A percentile compares a stretch with the other conserved stretches of the same genome.
Conservation (phyloP, 2,113 vertebrate genomes). For the Todiramphus saurophagus region DNA sequence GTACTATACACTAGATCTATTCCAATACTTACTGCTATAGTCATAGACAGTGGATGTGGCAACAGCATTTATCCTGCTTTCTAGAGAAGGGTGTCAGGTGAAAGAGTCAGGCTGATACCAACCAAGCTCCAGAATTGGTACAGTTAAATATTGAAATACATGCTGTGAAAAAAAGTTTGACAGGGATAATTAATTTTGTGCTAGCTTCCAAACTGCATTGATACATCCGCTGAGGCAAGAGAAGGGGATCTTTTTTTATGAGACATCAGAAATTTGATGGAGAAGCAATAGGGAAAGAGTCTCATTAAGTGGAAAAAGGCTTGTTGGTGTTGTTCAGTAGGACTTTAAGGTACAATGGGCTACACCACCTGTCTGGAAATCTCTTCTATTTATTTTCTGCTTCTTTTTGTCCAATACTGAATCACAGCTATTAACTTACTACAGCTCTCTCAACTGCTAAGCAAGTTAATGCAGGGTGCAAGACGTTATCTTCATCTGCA, state of each 20-base stretch:
- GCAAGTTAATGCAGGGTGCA: not conserved
- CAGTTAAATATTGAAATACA: not conserved
- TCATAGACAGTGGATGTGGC: not conserved
- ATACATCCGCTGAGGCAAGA: not conserved
- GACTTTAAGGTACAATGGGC: not conserved
- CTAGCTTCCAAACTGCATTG: not conserved
- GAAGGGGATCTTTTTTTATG: not conserved
- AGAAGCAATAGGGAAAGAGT: not conserved
- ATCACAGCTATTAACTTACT: not conserved
- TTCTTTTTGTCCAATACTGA: not conserved
- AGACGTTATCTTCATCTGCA: not conserved
- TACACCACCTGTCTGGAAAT: not conserved
- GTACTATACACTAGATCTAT: not conserved
- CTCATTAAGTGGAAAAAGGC: not conserved
- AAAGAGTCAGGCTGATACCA: not conserved
- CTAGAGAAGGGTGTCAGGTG: not conserved
- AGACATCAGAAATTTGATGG: not conserved
- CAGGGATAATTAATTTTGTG: not conserved
- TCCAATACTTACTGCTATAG: rapidly evolving
- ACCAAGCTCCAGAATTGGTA: not conserved
- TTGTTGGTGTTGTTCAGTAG: not conserved
- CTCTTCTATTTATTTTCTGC: not conserved
- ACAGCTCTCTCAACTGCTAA: not conserved
- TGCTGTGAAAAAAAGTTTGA: not conserved
- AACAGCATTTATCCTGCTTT: not conserved